Conservation (phyloP, 2,113 vertebrate genomes). For the Talpa occidentalis region DNA sequence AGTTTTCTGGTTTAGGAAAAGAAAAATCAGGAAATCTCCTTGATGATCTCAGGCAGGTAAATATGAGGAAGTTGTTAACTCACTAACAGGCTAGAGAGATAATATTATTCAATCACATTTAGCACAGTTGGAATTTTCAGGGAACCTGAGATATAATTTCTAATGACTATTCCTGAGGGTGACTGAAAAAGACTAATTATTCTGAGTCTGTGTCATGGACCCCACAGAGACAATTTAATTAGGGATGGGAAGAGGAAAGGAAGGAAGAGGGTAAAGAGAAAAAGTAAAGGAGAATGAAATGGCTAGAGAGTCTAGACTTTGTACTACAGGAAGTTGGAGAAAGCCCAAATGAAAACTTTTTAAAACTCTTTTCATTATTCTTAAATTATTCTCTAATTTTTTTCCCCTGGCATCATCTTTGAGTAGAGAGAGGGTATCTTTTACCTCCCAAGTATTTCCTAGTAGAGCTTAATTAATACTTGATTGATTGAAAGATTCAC, state of each 20-base stretch:
- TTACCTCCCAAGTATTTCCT: not conserved
- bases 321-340: not conserved
- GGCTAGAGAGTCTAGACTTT: not conserved
- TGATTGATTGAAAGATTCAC: constrained; percentile 75
- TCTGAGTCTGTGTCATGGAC: not conserved
- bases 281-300: not conserved
- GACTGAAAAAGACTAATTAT: not conserved
- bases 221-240: not conserved
- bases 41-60: not conserved
- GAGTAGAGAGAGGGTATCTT: constrained; percentile 18
- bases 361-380: constrained; percentile 19
- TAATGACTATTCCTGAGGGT: not conserved
- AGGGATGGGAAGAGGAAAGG: not conserved
- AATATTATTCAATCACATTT: not conserved
- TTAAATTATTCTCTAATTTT: constrained; percentile 42
- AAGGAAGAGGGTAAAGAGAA: no score
- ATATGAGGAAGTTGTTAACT: not conserved
- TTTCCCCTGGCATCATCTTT: constrained; percentile 23
- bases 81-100: not conserved
- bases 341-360: constrained; percentile 14
- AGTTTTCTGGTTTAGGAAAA: not conserved
- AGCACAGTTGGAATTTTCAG: not conserved
- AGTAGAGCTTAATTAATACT: constrained; percentile 73
- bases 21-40: not conserved
- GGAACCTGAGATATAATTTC: not conserved